These are phyloP conservation scores for Podabrus alpinus DNA, from an alignment of 2,888 invertebrate genomes.

Conservation along the genomic window DNA sequence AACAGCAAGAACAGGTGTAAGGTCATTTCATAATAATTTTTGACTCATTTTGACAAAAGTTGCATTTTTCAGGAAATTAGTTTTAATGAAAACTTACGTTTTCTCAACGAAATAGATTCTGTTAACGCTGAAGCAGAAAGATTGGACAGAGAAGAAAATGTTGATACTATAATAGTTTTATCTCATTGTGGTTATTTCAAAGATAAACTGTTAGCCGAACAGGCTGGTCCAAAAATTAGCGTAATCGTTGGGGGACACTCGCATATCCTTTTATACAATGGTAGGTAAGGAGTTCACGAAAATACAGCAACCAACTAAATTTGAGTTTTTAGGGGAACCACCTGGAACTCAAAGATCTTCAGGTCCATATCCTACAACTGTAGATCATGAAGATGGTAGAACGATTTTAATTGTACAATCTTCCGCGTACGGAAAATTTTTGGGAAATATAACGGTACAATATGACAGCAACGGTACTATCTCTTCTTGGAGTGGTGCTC, in stretches of 20 bases:
- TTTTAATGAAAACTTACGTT: constrained; percentile 67
- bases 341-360: constrained; percentile 60
- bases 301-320: neutral
- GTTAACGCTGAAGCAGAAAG: constrained; percentile 70
- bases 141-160: constrained; percentile 62
- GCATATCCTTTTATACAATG: constrained; percentile 76
- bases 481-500: constrained; percentile 67
- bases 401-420: constrained; percentile 73
- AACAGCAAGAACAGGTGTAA: constrained; percentile 67
- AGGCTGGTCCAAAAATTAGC: constrained; percentile 70
- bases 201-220: constrained; percentile 68
- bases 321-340: constrained; percentile 11
- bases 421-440: constrained; percentile 72
- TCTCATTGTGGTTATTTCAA: constrained; percentile 79
- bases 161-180: constrained; percentile 80
- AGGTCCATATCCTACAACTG: constrained; percentile 74
- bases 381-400: constrained; percentile 61
- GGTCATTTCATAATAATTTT: constrained; percentile 32
- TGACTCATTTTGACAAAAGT: too few relatives aligned
- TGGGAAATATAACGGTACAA: constrained; percentile 75
- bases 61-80: constrained; percentile 65
- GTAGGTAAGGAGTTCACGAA: constrained; percentile 31
- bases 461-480: constrained; percentile 72
- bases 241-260: constrained; percentile 87
- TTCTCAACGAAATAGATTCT: constrained; percentile 70